A percentile compares a stretch with the other conserved stretches of the same genome.
phyloP scores from a whole-genome alignment of 2,797 vertebrate species.

The Oryzias dopingdopingensis region DNA sequence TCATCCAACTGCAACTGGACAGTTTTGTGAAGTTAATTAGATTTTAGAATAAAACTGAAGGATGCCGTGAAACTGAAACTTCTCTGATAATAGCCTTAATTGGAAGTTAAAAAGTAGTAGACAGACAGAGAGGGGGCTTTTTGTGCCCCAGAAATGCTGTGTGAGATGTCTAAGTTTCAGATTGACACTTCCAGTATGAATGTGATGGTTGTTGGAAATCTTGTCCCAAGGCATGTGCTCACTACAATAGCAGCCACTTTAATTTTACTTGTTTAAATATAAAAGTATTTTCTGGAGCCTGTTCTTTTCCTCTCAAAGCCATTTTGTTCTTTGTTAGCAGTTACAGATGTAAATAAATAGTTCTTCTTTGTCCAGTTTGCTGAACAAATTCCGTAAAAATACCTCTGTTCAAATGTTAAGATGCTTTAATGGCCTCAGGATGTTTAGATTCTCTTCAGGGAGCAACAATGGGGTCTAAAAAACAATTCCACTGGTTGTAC shows the following conservation, averaged over 20 bases:
- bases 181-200: slow-evolving; percentile 39
- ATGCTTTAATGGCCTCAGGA: slow-evolving; percentile 41
- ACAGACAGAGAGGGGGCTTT: slow-evolving; percentile 29
- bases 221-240: slow-evolving; percentile 9
- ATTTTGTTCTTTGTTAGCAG: slow-evolving; percentile 13
- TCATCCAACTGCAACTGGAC: slow-evolving; percentile 7
- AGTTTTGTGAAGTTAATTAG: slow-evolving; percentile 18
- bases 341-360: slow-evolving; percentile 20
- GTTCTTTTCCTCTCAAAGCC: slow-evolving; percentile 26
- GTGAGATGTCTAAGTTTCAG: slow-evolving; percentile 36
- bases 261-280: slow-evolving; percentile 34
- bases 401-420: slow-evolving; percentile 41
- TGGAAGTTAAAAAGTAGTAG: slow-evolving; percentile 39
- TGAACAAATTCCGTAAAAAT: slow-evolving; percentile 40
- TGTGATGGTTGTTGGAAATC: slow-evolving; percentile 41
- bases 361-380: slow-evolving; percentile 10
- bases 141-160: slow-evolving; percentile 47
- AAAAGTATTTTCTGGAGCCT: slow-evolving; percentile 25
- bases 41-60: slow-evolving; percentile 34
- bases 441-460: slow-evolving; percentile 27
- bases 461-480: slow-evolving; percentile 41
- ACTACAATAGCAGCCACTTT: slow-evolving; percentile 44
- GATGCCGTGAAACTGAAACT: slow-evolving; percentile 46
- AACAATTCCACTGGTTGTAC: slow-evolving; percentile 44
- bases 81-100: slow-evolving; percentile 36